Evolutionary conservation across 2,113 vertebrate species (phyloP), one percentile per base, ranked within the genome.

Genomic region (Cochlearius cochlearius): DNA sequence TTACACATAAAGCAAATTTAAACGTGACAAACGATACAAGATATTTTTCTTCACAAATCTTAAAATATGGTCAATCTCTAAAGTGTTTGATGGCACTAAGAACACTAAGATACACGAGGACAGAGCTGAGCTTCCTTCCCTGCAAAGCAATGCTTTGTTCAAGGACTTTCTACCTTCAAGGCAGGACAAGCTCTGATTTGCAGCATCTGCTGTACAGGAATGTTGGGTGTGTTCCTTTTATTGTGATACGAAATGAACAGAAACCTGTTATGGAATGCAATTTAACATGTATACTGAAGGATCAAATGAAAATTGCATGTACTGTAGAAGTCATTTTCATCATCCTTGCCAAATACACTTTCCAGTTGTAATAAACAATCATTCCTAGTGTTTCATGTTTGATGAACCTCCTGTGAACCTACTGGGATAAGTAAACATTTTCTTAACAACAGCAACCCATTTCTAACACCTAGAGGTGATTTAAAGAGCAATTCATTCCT

Each of bases 101-200:
- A 72, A 76, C 25, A 5, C 41, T 43, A 43, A 43, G 39, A 62
- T 74, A 38, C 8, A 21, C 56, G 53, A 63, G 29, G 52, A 78
- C 9, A 79, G 60, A 88, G 62, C 29, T 75, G 63, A 79, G 29
- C 49, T 91, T 97, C 15, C 75, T 84, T 85, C 72, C 77, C 38
- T 94, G 25, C 13, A 66, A 94, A 88, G 66, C 49, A 95, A 41
- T 92, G 52, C 67, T 95, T 96, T 96, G 69, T 95, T 94, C 49
- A 59, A 75, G 50, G 76, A 66, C 62, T 94, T 96, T 86, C 64
- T 92, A n/a, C 94, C 95, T 95, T 77, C 73, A 64, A 88, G 87
- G 59, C 67, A 96, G 60, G 88, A 93, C 96, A 97, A 97, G 96
- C 96, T 98, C 77, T 86, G 96, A 97, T 98, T 84, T 97, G 95